These are phyloP conservation scores for Corythaeola cristata DNA, from an alignment of 2,113 vertebrate species.

Conservation along the genomic window DNA sequence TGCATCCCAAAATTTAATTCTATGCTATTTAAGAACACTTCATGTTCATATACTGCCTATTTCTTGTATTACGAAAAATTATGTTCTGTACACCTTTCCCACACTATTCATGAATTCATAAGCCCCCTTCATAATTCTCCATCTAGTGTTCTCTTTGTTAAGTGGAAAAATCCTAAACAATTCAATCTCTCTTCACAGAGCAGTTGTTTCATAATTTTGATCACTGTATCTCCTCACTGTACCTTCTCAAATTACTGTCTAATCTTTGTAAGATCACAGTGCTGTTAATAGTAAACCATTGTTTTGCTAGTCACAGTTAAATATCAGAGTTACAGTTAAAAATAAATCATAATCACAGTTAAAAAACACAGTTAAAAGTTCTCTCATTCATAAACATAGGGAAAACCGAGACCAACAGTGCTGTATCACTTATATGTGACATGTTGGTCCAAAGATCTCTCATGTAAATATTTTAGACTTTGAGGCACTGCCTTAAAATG, in stretches of 20 bases:
- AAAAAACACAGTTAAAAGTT: neutral
- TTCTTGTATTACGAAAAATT: neutral
- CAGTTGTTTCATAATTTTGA: slow-evolving; percentile 34
- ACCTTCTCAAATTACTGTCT: slow-evolving; percentile 25
- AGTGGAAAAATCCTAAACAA: neutral
- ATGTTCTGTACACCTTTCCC: neutral
- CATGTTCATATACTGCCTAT: neutral
- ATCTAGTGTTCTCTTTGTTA: neutral
- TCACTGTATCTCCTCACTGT: neutral
- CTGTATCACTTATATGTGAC: neutral
- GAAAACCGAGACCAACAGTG: neutral
- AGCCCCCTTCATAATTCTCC: neutral
- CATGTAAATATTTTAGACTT: neutral
- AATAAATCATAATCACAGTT: neutral
- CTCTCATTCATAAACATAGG: neutral
- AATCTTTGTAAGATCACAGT: neutral
- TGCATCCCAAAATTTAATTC: neutral
- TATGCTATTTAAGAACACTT: neutral
- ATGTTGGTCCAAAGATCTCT: neutral
- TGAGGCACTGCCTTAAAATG: neutral
- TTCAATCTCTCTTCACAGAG: slow-evolving; percentile 26
- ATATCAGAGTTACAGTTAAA: neutral
- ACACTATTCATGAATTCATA: neutral
- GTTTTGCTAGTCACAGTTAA: neutral
- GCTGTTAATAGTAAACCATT: neutral